Conservation (phyloP, 2,797 vertebrate species). For the Valencia hispanica region DNA sequence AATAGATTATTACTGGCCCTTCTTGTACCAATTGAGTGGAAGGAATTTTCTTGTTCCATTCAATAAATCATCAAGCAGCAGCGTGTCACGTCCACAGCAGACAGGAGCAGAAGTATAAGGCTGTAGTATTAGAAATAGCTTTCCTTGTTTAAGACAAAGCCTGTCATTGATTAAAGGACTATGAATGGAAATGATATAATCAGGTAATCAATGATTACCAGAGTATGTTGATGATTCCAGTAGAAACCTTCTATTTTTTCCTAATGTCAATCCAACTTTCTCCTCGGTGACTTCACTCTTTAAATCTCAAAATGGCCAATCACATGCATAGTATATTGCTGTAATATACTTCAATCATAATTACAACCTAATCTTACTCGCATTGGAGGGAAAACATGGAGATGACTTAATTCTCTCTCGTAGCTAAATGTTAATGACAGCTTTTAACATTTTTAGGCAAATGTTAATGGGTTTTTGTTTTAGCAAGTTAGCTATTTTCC, state of each 20-base stretch:
- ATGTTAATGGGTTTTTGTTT: conserved; percentile 71
- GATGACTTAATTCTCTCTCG: conserved; percentile 47
- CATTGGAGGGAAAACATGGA: conserved; percentile 46
- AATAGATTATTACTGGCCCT: conserved; percentile 13
- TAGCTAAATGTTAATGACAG: conserved; percentile 67
- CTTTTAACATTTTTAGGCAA: conserved; percentile 72
- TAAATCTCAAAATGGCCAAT: neutral
- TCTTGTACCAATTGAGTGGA: conserved; percentile 4
- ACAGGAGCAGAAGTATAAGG: neutral
- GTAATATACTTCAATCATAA: conserved; percentile 17
- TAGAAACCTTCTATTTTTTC: neutral
- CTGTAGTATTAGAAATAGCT: neutral
- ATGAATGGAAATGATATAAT: neutral
- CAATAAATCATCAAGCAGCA: neutral
- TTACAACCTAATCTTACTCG: conserved; percentile 26
- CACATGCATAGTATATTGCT: neutral
- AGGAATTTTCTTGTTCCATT: neutral
- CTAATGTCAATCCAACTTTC: neutral
- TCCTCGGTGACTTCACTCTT: neutral
- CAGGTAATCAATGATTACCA: neutral
- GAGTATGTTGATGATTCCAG: neutral
- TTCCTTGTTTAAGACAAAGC: neutral
- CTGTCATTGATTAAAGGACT: neutral
- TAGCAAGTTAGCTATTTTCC: conserved; percentile 64
- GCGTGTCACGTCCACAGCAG: neutral